Evolutionary conservation across 2,113 vertebrate species (phyloP).

Genomic region (Piprites chloris): DNA sequence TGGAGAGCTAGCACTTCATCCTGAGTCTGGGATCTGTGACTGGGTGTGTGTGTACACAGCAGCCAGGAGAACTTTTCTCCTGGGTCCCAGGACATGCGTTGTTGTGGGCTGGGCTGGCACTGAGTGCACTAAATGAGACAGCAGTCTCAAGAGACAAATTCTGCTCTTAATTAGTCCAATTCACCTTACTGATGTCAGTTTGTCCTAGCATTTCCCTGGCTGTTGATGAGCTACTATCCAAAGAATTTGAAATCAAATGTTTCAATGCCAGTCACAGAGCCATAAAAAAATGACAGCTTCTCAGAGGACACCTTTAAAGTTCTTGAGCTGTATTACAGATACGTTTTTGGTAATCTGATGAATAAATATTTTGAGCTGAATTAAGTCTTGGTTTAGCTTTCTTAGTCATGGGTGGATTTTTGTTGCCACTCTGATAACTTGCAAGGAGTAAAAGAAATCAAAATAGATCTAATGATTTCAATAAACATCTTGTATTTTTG

Average conservation of each 20-base stretch:
- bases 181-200: neutral
- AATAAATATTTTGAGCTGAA: neutral
- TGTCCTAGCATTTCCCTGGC: neutral
- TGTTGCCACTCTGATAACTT: neutral
- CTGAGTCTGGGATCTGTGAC: neutral
- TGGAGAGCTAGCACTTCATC: neutral
- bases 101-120: neutral
- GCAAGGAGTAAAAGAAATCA: slow-evolving; percentile 19
- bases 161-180: neutral
- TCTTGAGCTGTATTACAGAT: neutral
- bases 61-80: neutral
- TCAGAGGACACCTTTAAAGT: slow-evolving; percentile 29
- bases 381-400: neutral
- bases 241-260: neutral
- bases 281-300: slow-evolving; percentile 8
- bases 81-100: neutral
- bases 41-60: neutral
- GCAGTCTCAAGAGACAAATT: neutral
- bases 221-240: neutral
- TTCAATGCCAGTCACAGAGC: neutral
- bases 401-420: neutral
- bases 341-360: neutral
- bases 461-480: slow-evolving; percentile 56
- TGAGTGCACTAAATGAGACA: neutral
- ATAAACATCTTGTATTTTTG: slow-evolving; percentile 49